Evolutionary conservation across 2,113 vertebrate genomes (phyloP).

Genomic region (Amia ocellicauda): DNA sequence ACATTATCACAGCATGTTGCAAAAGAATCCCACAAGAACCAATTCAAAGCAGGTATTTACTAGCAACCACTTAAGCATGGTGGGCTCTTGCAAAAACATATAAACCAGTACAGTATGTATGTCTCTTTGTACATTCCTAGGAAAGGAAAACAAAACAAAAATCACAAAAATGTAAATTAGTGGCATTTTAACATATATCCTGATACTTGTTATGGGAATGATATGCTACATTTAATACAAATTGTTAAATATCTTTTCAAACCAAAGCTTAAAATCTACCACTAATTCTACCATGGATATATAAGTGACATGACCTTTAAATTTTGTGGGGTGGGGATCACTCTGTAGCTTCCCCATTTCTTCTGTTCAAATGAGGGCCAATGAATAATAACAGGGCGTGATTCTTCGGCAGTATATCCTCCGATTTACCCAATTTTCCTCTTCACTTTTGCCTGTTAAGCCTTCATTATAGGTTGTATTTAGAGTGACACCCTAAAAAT

Average conservation of each 20-base stretch:
- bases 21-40: too few relatives aligned
- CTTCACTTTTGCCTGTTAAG: too few relatives aligned
- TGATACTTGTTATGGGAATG: slow-evolving; percentile 11
- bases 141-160: slow-evolving; percentile 2
- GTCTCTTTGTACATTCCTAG: neutral
- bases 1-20: too few relatives aligned
- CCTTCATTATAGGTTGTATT: too few relatives aligned
- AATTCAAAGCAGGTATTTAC: too few relatives aligned
- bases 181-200: neutral
- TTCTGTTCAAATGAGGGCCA: too few relatives aligned
- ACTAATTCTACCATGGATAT: slow-evolving; percentile 12
- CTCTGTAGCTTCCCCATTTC: neutral
- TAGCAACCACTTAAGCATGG: too few relatives aligned
- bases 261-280: neutral
- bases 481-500: neutral
- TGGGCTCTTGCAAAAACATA: neutral
- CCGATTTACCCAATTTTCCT: too few relatives aligned
- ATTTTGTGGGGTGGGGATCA: slow-evolving; percentile 1
- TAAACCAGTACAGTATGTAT: neutral
- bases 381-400: too few relatives aligned
- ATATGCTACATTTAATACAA: slow-evolving; percentile 33
- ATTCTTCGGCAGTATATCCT: too few relatives aligned
- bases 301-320: slow-evolving; percentile 21
- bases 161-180: too few relatives aligned
- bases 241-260: neutral